Evolutionary conservation across 1,140 invertebrate genomes (phyloP).

Genomic region (Papilio machaon): DNA sequence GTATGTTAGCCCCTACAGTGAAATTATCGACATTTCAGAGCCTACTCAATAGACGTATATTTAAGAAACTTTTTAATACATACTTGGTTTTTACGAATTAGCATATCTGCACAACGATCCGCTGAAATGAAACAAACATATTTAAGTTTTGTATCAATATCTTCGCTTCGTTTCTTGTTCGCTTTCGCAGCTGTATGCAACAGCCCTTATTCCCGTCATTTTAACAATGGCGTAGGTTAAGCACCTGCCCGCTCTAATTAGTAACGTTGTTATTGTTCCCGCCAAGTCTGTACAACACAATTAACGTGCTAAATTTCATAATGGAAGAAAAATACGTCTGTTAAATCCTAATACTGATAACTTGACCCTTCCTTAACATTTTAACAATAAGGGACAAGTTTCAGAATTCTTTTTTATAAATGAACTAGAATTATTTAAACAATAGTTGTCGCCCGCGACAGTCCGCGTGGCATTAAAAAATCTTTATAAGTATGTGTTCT

Average conservation of each 20-base stretch:
- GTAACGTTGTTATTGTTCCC: conserved; percentile 51
- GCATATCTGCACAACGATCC: too few relatives aligned
- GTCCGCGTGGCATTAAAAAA: too few relatives aligned
- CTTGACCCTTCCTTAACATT: neutral
- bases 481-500: too few relatives aligned
- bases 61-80: too few relatives aligned
- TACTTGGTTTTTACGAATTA: too few relatives aligned
- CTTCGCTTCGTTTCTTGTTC: neutral
- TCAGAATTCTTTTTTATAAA: too few relatives aligned
- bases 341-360: neutral
- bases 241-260: conserved; percentile 69
- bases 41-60: too few relatives aligned
- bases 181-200: neutral
- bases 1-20: too few relatives aligned
- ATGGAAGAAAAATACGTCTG: neutral
- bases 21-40: too few relatives aligned
- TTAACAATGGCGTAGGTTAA: conserved; percentile 63
- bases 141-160: neutral
- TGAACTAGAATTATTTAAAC: too few relatives aligned
- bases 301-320: neutral
- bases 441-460: too few relatives aligned
- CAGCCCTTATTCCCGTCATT: conserved; percentile 39
- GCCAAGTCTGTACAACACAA: conserved; percentile 7
- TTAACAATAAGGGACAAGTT: neutral
- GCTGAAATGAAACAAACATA: neutral